These are phyloP conservation scores for Pipistrellus nathusii DNA, from an alignment of 2,797 vertebrate genomes.

Conservation along the genomic window DNA sequence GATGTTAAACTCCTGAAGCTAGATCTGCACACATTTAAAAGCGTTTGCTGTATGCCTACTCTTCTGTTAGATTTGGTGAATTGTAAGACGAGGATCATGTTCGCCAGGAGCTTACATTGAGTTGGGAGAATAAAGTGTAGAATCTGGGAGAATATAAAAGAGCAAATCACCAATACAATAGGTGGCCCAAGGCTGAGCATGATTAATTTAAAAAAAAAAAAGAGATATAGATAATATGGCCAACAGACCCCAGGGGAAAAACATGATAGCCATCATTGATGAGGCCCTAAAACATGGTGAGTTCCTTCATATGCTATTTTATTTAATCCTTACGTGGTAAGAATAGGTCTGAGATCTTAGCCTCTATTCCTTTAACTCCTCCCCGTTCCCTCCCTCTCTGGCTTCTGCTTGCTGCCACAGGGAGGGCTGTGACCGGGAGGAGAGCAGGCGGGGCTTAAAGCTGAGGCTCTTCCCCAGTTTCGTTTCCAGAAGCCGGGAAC, in stretches of 20 bases:
- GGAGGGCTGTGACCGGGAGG: not conserved
- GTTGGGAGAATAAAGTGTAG: not conserved
- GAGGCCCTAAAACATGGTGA: not conserved
- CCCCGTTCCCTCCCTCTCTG: not conserved
- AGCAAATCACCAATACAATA: not conserved
- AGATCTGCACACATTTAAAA: constrained; percentile 23
- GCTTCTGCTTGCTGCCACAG: not conserved
- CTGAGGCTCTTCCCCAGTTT: not conserved
- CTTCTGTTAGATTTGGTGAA: constrained; percentile 38
- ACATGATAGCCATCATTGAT: not conserved
- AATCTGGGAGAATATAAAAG: not conserved
- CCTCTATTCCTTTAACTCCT: not conserved
- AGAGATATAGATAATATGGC: not conserved
- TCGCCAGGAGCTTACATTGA: not conserved
- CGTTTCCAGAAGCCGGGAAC: not conserved
- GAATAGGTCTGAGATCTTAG: not conserved
- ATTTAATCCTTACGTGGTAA: not conserved
- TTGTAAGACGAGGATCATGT: not conserved
- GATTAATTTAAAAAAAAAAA: constrained; percentile 31
- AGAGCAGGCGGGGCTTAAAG: not conserved
- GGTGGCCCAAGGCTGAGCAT: not conserved
- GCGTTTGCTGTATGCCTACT: not conserved
- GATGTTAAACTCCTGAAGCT: constrained; percentile 46
- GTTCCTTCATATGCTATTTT: not conserved
- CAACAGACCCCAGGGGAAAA: not conserved